Base-by-base conservation (phyloP, 2,888 invertebrate species). In the Cylloceria caligata region DNA sequence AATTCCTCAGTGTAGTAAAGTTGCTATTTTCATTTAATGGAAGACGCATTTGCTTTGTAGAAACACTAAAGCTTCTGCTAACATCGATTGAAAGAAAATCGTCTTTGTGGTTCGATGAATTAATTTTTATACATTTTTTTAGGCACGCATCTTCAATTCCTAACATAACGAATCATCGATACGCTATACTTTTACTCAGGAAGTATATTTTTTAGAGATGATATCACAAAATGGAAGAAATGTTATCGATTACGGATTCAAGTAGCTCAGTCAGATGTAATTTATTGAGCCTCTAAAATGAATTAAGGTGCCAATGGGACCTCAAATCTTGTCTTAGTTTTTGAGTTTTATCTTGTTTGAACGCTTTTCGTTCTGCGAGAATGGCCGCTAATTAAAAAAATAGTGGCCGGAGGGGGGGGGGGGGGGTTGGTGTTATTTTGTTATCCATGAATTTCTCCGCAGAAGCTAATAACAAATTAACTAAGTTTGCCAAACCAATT, bases 1-100 rank as follows among this genome's bases (percentile, higher is more conserved):
- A 67, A 67, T 49, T 49, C 34, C 67, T 19, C 11, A 6, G 16
- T 47, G 67, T 19, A n/a, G 42, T 42, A 13, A 9, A 11, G 30
- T 67, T 34, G 11, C 34, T 49, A 34, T 49, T 67, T 67, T 3
- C 49, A 34, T 67, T 67, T 34, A 34, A 21, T 67, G 42, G 24
- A 64, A 64, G 36, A 13, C 21, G 27, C n/a, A 6, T n/a, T n/a
- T n/a, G n/a, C n/a, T n/a, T n/a, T n/a, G n/a, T n/a, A n/a, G n/a
- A 24, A 24, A 9, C 13, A 52, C 7, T 24, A 49, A 49, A 21
- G 21, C 11, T 2, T n/a, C n/a, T 11, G 13, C 3, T 3, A 24
- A 6, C 3, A 5, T 49, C 21, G 21, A 7, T 49, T 11, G 2
- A 21, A 9, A 49, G 49, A 24, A 49, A 21, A 7, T 21, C 11